phyloP scores from a whole-genome alignment of 2,113 vertebrate species.

The Excalfactoria chinensis region DNA sequence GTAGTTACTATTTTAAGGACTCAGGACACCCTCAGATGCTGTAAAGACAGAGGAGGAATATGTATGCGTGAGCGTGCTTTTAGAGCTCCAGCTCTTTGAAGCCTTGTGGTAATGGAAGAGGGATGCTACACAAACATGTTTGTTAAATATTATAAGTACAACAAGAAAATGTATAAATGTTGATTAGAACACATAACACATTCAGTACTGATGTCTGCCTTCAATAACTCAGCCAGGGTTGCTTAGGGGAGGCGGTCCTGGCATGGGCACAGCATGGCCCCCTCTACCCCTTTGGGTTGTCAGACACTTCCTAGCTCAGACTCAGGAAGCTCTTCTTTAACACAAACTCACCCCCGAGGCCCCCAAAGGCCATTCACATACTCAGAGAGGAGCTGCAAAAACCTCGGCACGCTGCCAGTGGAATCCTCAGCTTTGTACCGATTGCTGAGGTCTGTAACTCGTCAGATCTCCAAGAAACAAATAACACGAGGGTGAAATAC shows the following conservation, averaged over 20 bases:
- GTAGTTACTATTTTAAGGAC: slow-evolving; percentile 70
- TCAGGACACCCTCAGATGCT: slow-evolving; percentile 59
- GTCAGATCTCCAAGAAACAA: slow-evolving; percentile 10
- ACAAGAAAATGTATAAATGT: slow-evolving; percentile 9
- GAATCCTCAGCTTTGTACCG: not conserved
- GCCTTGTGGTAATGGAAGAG: not conserved
- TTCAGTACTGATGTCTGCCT: not conserved
- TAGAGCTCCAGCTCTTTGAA: slow-evolving; percentile 19
- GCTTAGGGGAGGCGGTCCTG: not conserved
- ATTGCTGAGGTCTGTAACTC: slow-evolving; percentile 24
- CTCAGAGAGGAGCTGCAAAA: not conserved
- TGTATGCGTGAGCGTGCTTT: slow-evolving; percentile 2
- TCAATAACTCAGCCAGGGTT: not conserved
- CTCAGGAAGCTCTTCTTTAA: not conserved
- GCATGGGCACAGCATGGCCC: not conserved
- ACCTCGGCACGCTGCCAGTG: not conserved
- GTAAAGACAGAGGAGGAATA: slow-evolving; percentile 43
- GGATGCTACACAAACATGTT: slow-evolving; percentile 10
- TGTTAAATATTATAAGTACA: slow-evolving; percentile 38
- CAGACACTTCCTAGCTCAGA: not conserved
- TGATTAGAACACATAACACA: slow-evolving; percentile 33
- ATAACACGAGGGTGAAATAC: not conserved
- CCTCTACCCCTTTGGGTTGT: not conserved
- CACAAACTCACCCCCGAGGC: not conserved
- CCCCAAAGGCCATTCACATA: not conserved